Percentiles rank a stretch among this genome's conserved stretches.
phyloP scores from a whole-genome alignment of 2,888 invertebrate genomes.

The Thelaira solivaga region DNA sequence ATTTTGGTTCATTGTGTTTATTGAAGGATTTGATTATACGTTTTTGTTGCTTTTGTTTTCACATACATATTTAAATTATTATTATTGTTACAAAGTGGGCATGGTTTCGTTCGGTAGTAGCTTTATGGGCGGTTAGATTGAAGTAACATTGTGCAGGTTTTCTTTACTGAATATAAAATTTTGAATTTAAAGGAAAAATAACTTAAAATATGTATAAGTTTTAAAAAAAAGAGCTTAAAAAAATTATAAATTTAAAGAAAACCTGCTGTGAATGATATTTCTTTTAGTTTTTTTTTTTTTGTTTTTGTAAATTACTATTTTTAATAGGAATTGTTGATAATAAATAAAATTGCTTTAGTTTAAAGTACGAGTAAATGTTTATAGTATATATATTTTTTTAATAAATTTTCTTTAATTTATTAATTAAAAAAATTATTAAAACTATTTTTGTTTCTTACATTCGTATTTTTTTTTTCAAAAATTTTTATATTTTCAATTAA shows the following conservation, averaged over 20 bases:
- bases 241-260: too few relatives aligned
- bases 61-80: neutral
- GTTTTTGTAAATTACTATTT: constrained; percentile 16
- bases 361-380: too few relatives aligned
- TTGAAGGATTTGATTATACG: constrained; percentile 50
- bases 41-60: constrained; percentile 22
- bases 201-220: too few relatives aligned
- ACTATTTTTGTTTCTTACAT: too few relatives aligned
- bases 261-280: too few relatives aligned
- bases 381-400: constrained; percentile 12
- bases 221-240: too few relatives aligned
- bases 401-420: constrained; percentile 24
- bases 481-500: too few relatives aligned
- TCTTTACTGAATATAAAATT: too few relatives aligned
- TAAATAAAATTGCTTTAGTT: too few relatives aligned
- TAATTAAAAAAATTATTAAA: constrained; percentile 35
- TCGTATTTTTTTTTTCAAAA: too few relatives aligned
- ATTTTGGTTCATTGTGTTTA: constrained; percentile 37
- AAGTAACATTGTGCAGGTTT: neutral
- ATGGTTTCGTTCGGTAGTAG: neutral
- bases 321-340: constrained; percentile 31
- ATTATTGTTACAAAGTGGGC: constrained; percentile 23
- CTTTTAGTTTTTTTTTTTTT: constrained; percentile 20
- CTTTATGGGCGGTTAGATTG: neutral
- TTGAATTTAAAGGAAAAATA: too few relatives aligned